Evolutionary conservation across 2,888 invertebrate species (phyloP).

Genomic region (Schrankia costaestrigalis): DNA sequence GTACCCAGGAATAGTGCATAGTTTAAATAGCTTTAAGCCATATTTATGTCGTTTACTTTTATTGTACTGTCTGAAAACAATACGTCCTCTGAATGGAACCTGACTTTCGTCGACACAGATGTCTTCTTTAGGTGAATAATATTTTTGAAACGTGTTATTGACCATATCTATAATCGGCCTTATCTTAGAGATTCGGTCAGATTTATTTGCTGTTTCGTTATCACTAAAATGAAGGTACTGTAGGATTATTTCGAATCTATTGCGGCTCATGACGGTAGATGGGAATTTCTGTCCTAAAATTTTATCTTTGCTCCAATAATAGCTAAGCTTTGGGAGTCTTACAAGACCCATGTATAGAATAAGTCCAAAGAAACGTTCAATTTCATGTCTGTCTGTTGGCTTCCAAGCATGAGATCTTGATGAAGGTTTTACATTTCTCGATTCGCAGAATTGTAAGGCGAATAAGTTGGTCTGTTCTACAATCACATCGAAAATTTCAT

Average conservation of each 20-base stretch:
- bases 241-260: conserved; percentile 20
- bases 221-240: conserved; percentile 12
- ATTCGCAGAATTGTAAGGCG: conserved; percentile 10
- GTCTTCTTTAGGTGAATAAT: conserved; percentile 6
- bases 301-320: conserved; percentile 26
- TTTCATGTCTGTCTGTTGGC: conserved; percentile 16
- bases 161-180: conserved; percentile 5
- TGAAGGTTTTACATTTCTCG: conserved; percentile 7
- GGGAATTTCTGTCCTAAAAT: conserved; percentile 21
- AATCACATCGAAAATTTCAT: conserved; percentile 11
- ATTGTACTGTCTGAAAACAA: conserved; percentile 18
- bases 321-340: conserved; percentile 20
- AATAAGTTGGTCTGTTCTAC: conserved; percentile 16
- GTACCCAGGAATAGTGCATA: conserved; percentile 28
- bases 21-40: conserved; percentile 25
- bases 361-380: conserved; percentile 24
- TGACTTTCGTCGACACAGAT: conserved; percentile 13
- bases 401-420: conserved; percentile 23
- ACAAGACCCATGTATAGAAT: conserved; percentile 29
- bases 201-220: conserved; percentile 9
- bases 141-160: conserved; percentile 1
- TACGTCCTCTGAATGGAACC: conserved; percentile 11
- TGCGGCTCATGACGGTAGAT: conserved; percentile 19
- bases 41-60: conserved; percentile 19
- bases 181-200: conserved; percentile 12